phyloP scores from a whole-genome alignment of 2,797 vertebrate species.

The Enoplosus armatus region DNA sequence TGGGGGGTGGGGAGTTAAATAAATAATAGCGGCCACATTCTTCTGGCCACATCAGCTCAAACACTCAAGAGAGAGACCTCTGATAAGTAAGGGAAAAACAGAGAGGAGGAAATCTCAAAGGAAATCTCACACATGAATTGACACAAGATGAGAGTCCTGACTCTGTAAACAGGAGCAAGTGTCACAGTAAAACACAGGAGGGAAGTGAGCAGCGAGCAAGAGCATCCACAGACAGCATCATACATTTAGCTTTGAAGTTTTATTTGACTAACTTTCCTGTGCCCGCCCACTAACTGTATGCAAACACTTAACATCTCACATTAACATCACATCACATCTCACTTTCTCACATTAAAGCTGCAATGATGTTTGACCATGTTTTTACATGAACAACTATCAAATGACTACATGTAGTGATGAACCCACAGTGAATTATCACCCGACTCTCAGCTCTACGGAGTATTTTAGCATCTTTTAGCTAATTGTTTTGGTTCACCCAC shows the following conservation, averaged over 20 bases:
- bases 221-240: background rate
- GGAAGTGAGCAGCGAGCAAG: conserved; percentile 14
- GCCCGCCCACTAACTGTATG: background rate
- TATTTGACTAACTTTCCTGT: conserved; percentile 15
- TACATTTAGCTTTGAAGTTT: conserved; percentile 2
- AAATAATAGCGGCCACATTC: conserved; percentile 17
- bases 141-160: conserved; percentile 27
- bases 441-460: background rate
- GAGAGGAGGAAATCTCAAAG: conserved; percentile 48
- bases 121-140: conserved; percentile 53
- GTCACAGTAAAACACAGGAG: conserved; percentile 40
- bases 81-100: conserved; percentile 13
- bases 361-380: background rate
- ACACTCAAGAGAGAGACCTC: conserved; percentile 2
- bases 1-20: background rate
- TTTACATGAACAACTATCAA: background rate
- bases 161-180: conserved; percentile 38
- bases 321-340: too few species aligned
- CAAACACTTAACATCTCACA: background rate
- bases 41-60: conserved; percentile 16
- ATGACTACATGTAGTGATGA: background rate
- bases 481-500: background rate
- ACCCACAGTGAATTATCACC: background rate
- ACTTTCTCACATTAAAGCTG: background rate
- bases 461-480: background rate